Conservation (phyloP, 2,113 vertebrate genomes). For the Lasiurus borealis region DNA sequence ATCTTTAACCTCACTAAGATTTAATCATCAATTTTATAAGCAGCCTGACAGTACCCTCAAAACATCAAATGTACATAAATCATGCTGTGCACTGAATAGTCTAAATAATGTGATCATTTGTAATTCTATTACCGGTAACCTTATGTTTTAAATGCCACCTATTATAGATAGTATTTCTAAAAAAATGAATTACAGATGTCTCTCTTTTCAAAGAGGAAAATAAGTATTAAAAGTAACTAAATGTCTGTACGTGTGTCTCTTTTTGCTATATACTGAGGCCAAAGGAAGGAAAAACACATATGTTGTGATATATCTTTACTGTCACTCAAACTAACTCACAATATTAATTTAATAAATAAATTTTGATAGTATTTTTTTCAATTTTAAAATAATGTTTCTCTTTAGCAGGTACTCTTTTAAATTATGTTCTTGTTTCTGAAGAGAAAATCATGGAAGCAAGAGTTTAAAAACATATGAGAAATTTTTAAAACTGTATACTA, state of each 20-base stretch:
- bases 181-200: constrained; percentile 28
- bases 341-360: constrained; percentile 22
- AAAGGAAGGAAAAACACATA: background rate
- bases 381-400: background rate
- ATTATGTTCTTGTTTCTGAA: background rate
- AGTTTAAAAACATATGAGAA: background rate
- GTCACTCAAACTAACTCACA: background rate
- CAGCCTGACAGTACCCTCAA: background rate
- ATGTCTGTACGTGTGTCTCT: background rate
- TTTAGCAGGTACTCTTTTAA: background rate
- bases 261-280: background rate
- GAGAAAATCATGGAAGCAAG: background rate
- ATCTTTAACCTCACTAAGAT: constrained; percentile 57
- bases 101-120: constrained; percentile 61
- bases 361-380: background rate
- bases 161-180: constrained; percentile 39
- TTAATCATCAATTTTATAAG: constrained; percentile 57
- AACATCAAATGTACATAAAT: constrained; percentile 35
- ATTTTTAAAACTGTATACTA: background rate
- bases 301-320: background rate
- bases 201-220: constrained; percentile 10
- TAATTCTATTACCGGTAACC: constrained; percentile 29
- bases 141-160: constrained; percentile 61
- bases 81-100: background rate
- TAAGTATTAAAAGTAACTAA: background rate